phyloP scores from a whole-genome alignment of 2,797 vertebrate species.

The Heteromormyrus szaboi region DNA sequence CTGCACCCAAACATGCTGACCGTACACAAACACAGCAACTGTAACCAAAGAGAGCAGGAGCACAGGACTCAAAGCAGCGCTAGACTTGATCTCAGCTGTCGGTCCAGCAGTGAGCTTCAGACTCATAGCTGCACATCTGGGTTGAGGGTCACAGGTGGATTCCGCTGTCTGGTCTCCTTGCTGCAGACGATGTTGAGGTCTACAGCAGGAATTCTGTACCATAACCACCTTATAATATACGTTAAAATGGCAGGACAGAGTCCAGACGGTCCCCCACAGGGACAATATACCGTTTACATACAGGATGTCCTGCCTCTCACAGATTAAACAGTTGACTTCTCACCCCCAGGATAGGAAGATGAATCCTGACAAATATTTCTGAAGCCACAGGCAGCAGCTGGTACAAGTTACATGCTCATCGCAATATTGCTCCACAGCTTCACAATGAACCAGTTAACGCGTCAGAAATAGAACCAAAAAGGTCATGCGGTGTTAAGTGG shows the following conservation, averaged over 20 bases:
- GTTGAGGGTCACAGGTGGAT: neutral
- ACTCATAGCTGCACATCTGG: neutral
- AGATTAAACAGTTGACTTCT: constrained; percentile 6
- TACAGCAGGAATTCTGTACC: neutral
- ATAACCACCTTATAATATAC: neutral
- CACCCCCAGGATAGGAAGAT: neutral
- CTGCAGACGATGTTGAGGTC: neutral
- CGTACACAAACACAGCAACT: neutral
- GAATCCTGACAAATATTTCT: neutral
- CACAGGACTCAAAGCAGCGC: neutral
- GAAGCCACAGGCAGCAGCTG: neutral
- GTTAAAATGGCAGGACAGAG: neutral
- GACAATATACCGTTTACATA: neutral
- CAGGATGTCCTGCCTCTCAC: constrained; percentile 1
- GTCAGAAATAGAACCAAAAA: neutral
- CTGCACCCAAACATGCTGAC: neutral
- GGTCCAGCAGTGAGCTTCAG: neutral
- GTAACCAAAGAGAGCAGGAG: neutral
- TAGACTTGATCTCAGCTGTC: neutral
- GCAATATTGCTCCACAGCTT: neutral
- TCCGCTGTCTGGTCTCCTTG: neutral
- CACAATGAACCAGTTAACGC: neutral
- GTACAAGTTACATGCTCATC: neutral
- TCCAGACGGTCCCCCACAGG: neutral
- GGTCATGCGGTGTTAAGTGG: neutral